phyloP scores from a whole-genome alignment of 2,888 invertebrate genomes.

The Thumatha senex region DNA sequence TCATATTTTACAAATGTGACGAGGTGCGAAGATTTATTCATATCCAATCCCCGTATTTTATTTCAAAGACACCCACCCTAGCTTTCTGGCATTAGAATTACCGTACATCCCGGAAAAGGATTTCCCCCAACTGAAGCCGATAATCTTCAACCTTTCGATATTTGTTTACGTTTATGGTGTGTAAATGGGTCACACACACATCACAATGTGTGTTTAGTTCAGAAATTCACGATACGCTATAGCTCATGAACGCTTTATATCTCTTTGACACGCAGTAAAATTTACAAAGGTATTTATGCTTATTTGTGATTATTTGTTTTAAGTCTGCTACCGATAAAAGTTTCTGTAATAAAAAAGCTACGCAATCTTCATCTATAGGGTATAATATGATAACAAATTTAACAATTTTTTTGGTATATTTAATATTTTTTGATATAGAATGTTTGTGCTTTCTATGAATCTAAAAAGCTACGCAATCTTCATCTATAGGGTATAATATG shows the following conservation, averaged over 20 bases:
- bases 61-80: neutral
- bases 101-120: neutral
- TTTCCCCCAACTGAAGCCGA: neutral
- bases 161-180: conserved; percentile 11
- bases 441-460: too few relatives aligned
- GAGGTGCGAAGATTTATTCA: neutral
- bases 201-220: conserved; percentile 9
- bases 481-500: too few relatives aligned
- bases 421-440: too few relatives aligned
- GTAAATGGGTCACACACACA: conserved; percentile 5
- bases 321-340: too few relatives aligned
- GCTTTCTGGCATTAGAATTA: neutral
- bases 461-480: too few relatives aligned
- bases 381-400: too few relatives aligned
- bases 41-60: neutral
- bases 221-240: conserved; percentile 17
- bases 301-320: too few relatives aligned
- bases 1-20: neutral
- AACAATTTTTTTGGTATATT: too few relatives aligned
- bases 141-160: neutral
- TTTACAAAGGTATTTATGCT: neutral
- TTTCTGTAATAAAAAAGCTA: too few relatives aligned
- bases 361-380: too few relatives aligned
- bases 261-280: conserved; percentile 20
- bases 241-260: conserved; percentile 18